Evolutionary conservation across 2,797 vertebrate genomes (phyloP).

Genomic region (Momotus momota): DNA sequence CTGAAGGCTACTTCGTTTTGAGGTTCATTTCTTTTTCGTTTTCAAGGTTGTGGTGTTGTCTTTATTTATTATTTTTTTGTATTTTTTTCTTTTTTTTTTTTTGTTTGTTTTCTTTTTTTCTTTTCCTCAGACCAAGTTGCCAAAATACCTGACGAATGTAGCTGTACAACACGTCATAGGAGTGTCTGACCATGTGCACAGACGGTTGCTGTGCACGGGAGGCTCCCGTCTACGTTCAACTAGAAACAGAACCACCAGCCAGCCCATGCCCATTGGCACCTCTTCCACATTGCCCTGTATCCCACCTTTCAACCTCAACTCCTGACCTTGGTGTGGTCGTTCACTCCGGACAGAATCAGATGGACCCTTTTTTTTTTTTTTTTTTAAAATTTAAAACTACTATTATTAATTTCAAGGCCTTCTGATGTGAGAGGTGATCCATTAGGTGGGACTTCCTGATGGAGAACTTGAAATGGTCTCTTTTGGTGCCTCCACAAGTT

Average conservation of each 20-base stretch:
- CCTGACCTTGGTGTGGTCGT: fast-evolving
- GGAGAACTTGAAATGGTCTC: background rate
- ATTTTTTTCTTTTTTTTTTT: too few species aligned
- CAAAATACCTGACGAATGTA: background rate
- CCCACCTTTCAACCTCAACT: background rate
- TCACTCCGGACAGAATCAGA: background rate
- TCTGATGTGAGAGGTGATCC: background rate
- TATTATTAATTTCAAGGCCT: background rate
- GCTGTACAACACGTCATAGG: background rate
- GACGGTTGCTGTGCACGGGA: too few species aligned
- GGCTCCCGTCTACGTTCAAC: background rate
- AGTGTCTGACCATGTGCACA: background rate
- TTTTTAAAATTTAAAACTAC: background rate
- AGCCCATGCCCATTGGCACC: background rate
- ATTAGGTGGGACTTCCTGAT: fast-evolving
- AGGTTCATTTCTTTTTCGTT: background rate
- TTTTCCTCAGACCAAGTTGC: background rate
- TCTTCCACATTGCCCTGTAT: background rate
- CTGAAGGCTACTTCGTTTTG: background rate
- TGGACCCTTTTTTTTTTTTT: background rate
- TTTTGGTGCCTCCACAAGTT: background rate
- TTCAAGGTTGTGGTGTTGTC: background rate
- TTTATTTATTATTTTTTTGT: background rate
- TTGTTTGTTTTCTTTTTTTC: background rate
- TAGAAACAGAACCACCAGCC: background rate